Conservation (phyloP, 2,888 invertebrate genomes). For the Trileptium ribeirensis region DNA sequence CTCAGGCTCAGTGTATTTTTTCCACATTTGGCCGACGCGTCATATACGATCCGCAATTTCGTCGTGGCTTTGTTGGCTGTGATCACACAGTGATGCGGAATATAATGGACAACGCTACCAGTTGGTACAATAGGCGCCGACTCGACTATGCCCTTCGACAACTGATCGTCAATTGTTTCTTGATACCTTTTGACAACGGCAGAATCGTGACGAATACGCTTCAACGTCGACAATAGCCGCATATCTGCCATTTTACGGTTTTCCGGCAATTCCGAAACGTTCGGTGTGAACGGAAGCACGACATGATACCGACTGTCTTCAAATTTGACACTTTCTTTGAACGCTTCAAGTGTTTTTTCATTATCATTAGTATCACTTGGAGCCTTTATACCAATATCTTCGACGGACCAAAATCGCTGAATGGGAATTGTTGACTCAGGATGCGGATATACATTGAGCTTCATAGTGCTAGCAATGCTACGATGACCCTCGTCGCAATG, state of each 20-base stretch:
- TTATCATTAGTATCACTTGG: background rate
- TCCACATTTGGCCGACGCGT: constrained; percentile 4
- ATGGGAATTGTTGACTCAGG: background rate
- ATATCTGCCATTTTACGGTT: background rate
- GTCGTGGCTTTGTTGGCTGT: constrained; percentile 20
- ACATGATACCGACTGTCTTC: background rate
- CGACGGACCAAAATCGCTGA: background rate
- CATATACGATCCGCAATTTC: constrained; percentile 24
- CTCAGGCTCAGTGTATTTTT: constrained; percentile 2
- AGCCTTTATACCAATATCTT: constrained; percentile 6
- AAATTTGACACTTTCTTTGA: background rate
- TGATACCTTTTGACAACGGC: background rate
- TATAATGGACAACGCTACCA: constrained; percentile 19
- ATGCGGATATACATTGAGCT: background rate
- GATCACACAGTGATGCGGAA: constrained; percentile 25
- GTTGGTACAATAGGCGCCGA: background rate
- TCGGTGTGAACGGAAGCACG: background rate
- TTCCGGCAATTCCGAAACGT: background rate
- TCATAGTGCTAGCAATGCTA: background rate
- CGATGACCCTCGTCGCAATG: background rate
- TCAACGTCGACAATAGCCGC: background rate
- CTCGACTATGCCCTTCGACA: background rate
- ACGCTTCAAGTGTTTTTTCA: constrained; percentile 9
- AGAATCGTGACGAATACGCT: background rate
- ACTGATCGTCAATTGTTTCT: constrained; percentile 8